Percentiles rank a stretch among this genome's conserved stretches.
These are phyloP conservation scores for Merops nubicus DNA, from an alignment of 2,113 vertebrate species.

Conservation along the genomic window DNA sequence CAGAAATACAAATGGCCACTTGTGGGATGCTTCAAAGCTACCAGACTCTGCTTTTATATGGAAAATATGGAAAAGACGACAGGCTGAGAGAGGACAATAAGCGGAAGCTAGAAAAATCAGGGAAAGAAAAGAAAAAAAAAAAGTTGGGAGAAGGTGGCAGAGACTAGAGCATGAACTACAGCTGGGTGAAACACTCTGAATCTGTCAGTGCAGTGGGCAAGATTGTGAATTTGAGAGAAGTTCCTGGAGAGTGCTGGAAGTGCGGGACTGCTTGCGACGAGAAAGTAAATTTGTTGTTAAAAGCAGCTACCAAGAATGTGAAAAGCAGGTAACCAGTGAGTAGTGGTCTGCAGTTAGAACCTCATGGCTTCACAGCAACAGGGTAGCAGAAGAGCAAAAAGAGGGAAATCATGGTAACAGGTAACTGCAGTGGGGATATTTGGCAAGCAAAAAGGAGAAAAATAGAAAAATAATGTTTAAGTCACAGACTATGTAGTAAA, in stretches of 20 bases:
- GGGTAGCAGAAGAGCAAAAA: neutral
- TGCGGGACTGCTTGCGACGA: accelerated
- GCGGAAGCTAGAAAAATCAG: neutral
- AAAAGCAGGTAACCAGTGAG: neutral
- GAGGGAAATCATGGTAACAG: neutral
- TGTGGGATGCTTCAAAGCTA: slow-evolving; percentile 14
- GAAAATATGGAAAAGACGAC: neutral
- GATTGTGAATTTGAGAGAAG: neutral
- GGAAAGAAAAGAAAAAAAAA: neutral
- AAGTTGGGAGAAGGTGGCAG: neutral
- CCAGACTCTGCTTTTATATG: neutral
- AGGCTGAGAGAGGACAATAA: neutral
- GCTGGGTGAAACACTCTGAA: neutral
- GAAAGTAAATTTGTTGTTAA: neutral
- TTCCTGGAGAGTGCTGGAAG: neutral
- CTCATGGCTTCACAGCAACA: neutral
- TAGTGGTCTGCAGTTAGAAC: neutral
- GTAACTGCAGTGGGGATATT: neutral
- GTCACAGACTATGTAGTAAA: neutral
- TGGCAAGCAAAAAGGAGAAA: neutral
- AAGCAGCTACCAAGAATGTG: neutral
- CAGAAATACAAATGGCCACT: slow-evolving; percentile 15
- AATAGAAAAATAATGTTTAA: neutral
- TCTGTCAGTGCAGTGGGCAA: neutral
- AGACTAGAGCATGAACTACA: neutral